Evolutionary conservation across 1,140 invertebrate genomes (phyloP), one percentile per base, ranked within the genome.

Genomic region (Drosophila kohkoa): DNA sequence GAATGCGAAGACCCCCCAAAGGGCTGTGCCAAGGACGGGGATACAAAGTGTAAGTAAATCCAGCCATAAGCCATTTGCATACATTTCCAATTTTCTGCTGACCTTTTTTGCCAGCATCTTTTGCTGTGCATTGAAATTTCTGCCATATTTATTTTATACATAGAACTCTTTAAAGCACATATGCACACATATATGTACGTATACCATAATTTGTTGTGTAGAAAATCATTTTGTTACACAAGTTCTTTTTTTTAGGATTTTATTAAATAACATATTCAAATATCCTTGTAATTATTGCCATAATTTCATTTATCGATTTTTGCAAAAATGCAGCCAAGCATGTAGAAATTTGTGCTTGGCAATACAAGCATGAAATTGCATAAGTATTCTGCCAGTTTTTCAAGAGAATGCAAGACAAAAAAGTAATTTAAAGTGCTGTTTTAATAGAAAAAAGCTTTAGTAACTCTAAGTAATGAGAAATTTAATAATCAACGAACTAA

Each of bases 61-160:
- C 54, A 79, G 66, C 65, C 77, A 77, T 80, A 87, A 87, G 72
- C 79, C 79, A 87, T 87, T 87, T 82, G 83, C 79, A 87, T 87
- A 87, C 63, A 82, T 87, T 87, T 82, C 64, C 41, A 48, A 52
- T 58, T 83, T 82, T 68, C 41, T 64, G 68, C 68, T 68, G 75
- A 73, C 63, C 59, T 58, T 72, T 25, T 64, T 70, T 68, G 38
- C 52, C 64, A 45, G 38, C 52, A 32, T 54, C 59, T 65, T 69
- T 64, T 32, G 20, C 48, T 65, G 32, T 65, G 62, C 32, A 54
- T 45, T 43, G 32, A 38, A 68, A 54, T 59, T 71, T 54, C 52
- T 15, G 38, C 28, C 30, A 32, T 55, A 59, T 54, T 65, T 54
- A 55, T 58, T 49, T 48, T 49, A 32, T 49, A 13, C 25, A 72